Conservation (phyloP, 1,140 invertebrate genomes). For the Drusus annulatus region DNA sequence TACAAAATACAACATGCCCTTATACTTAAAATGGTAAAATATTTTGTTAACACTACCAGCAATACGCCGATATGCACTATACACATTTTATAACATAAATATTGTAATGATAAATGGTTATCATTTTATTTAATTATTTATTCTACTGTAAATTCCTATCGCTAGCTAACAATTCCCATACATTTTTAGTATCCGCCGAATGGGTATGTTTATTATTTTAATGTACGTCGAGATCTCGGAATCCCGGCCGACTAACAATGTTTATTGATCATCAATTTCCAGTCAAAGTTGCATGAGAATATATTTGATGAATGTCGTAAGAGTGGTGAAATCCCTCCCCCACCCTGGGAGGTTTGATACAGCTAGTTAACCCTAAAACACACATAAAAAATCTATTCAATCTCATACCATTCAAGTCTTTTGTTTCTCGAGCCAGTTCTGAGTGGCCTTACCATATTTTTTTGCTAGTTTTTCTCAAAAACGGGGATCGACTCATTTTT, state of each 20-base stretch:
- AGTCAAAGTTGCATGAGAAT: slow-evolving; percentile 34
- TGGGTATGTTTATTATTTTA: not conserved
- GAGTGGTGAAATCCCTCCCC: slow-evolving; percentile 29
- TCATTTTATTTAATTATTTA: too few species aligned
- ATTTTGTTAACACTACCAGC: too few species aligned
- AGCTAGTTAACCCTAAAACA: slow-evolving; percentile 46
- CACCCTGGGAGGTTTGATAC: slow-evolving; percentile 6
- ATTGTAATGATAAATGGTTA: too few species aligned
- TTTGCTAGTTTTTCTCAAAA: slow-evolving; percentile 7
- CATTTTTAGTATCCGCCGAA: not conserved
- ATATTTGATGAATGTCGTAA: slow-evolving; percentile 50
- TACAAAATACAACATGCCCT: not conserved
- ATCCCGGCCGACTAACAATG: slow-evolving; percentile 18
- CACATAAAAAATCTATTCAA: slow-evolving; percentile 42
- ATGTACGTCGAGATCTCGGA: not conserved
- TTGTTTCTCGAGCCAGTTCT: slow-evolving; percentile 5
- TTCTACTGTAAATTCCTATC: too few species aligned
- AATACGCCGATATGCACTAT: too few species aligned
- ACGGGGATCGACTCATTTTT: slow-evolving; percentile 19
- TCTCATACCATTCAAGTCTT: slow-evolving; percentile 33
- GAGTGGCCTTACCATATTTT: slow-evolving; percentile 32
- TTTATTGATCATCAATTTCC: slow-evolving; percentile 56
- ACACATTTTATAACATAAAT: too few species aligned
- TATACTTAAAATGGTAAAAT: too few species aligned
- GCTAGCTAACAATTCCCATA: not conserved